Conservation (phyloP, 2,888 invertebrate species). For the Spatulosminthurus flaviceps region DNA sequence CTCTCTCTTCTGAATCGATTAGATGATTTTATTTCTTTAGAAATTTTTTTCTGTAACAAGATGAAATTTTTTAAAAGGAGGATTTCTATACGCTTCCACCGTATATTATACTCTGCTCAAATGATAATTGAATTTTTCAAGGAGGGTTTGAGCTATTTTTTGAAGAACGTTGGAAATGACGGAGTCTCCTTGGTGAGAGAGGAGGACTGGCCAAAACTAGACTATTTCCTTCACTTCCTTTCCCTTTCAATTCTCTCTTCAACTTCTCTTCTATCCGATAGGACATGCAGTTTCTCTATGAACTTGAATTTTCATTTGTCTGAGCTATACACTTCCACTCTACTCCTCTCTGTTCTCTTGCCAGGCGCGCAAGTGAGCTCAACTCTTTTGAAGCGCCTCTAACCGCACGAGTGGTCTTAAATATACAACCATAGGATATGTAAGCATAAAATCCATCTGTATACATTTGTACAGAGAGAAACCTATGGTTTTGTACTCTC, state of each 20-base stretch:
- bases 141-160: neutral
- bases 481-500: too few relatives aligned
- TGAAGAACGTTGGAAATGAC: neutral
- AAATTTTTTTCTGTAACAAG: too few relatives aligned
- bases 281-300: conserved; percentile 18
- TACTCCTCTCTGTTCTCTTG: neutral
- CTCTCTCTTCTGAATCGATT: neutral
- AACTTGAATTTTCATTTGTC: conserved; percentile 24
- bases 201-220: conserved; percentile 21
- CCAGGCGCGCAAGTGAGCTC: neutral
- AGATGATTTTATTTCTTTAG: neutral
- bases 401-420: too few relatives aligned
- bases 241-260: too few relatives aligned
- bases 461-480: too few relatives aligned
- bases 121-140: neutral
- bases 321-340: too few relatives aligned
- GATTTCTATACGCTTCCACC: too few relatives aligned
- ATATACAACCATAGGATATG: too few relatives aligned
- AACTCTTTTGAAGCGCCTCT: neutral
- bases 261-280: neutral
- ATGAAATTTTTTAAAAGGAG: too few relatives aligned
- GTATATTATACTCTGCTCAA: neutral
- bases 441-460: too few relatives aligned
- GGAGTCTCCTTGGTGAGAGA: neutral
- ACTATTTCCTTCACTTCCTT: conserved; percentile 23